phyloP scores from a whole-genome alignment of 1,140 invertebrate species.

The Drosophila azteca region DNA sequence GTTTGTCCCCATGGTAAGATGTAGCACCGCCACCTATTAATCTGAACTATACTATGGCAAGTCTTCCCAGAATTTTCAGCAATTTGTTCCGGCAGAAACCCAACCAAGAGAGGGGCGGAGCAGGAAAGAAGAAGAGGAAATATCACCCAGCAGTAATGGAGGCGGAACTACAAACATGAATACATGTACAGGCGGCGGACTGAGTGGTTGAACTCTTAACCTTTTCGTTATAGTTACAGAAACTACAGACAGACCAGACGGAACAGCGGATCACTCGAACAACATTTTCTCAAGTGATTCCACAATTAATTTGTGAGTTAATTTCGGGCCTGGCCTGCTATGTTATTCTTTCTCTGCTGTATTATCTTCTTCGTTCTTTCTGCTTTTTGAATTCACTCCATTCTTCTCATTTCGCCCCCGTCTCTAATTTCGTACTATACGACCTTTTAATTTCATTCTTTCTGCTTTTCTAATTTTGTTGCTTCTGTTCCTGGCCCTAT shows the following conservation, averaged over 20 bases:
- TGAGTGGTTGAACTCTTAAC: constrained; percentile 63
- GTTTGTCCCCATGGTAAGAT: constrained; percentile 41
- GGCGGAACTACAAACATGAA: constrained; percentile 22
- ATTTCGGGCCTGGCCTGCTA: constrained; percentile 38
- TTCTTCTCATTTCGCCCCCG: no score
- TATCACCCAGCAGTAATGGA: constrained; percentile 13
- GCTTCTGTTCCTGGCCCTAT: constrained; percentile 23
- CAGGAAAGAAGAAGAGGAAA: constrained; percentile 12
- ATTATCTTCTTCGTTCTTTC: no score
- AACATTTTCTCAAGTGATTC: constrained; percentile 25
- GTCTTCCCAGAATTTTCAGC: constrained; percentile 65
- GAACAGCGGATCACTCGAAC: constrained; percentile 26
- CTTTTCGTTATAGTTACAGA: constrained; percentile 23
- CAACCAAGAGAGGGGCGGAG: no score
- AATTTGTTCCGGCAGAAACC: constrained; percentile 75
- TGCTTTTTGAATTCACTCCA: no score
- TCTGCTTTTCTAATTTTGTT: not conserved
- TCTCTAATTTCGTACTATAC: no score
- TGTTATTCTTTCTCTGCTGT: not conserved
- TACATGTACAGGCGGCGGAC: constrained; percentile 2
- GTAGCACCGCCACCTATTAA: constrained; percentile 9
- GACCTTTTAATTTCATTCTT: no score
- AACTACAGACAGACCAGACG: constrained; percentile 3
- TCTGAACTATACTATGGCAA: constrained; percentile 46
- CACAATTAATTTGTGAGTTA: constrained; percentile 58